These are phyloP conservation scores for Oceanodroma tethys DNA, from an alignment of 2,113 vertebrate genomes.

Conservation along the genomic window DNA sequence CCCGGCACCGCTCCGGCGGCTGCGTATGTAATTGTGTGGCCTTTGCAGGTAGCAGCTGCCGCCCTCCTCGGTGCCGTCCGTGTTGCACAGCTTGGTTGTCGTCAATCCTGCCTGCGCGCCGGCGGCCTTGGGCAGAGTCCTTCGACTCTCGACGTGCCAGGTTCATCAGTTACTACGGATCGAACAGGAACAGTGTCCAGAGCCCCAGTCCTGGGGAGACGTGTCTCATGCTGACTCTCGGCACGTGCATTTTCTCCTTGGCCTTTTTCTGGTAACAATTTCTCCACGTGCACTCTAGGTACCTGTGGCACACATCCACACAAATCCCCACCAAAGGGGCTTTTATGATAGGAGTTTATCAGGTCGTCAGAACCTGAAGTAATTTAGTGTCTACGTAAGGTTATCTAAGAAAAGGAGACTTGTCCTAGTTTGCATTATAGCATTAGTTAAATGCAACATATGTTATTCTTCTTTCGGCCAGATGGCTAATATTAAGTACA, in stretches of 20 bases:
- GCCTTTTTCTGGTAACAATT: too few species aligned
- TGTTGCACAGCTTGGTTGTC: neutral
- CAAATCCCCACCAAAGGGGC: fast-evolving
- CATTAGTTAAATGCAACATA: neutral
- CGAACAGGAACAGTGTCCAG: neutral
- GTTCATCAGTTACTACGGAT: fast-evolving
- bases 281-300: fast-evolving
- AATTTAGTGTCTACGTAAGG: neutral
- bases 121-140: neutral
- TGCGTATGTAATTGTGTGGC: neutral
- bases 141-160: fast-evolving
- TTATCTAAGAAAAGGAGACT: neutral
- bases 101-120: fast-evolving
- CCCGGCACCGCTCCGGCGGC: too few species aligned
- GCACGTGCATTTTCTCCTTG: neutral
- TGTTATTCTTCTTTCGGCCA: fast-evolving
- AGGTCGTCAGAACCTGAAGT: neutral
- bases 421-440: neutral
- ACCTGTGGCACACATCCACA: fast-evolving
- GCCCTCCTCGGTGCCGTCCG: fast-evolving
- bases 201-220: too few species aligned
- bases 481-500: neutral
- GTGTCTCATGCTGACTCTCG: fast-evolving
- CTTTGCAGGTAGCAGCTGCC: neutral
- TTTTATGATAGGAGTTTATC: neutral